Base-by-base conservation (phyloP, 2,113 vertebrate species). In the Pterocles burchelli region DNA sequence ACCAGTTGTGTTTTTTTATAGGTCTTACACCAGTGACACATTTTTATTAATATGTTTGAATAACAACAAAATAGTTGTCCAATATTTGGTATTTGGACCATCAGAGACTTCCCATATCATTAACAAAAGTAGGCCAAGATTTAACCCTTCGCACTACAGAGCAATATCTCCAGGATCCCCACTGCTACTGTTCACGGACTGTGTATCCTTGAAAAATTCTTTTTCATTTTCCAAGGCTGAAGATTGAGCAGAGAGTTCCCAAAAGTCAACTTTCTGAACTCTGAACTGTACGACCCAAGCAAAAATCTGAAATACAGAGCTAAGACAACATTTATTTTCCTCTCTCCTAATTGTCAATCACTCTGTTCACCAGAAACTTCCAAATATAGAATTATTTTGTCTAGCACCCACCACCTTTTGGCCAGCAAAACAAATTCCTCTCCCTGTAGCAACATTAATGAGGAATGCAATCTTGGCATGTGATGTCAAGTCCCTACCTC, bases 331-430 rank as follows among this genome's bases (percentile, higher is more conserved):
- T 83, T 88, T 76, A 7, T 15, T 88, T 92, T 88, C 34, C 10
- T 74, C 45, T 75, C 33, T 87, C 2, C 0, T 72, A 77, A 84
- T 46, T 85, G 65, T 90, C 82, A 88, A 88, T 90, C 79, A 92
- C 46, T 77, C 73, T 73, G 59, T 93, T 82, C 58, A 87, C 74
- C 75, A 95, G 83, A 97, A 98, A 97, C 85, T 85, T 96, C 96
- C 95, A 97, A 97, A 94, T 96, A 94, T 93, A 97, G 65, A 95
- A 91, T 94, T 95, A 86, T 96, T 85, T 96, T 94, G 87, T 94
- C 81, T 97, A 84, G 31, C 55, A 79, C 26, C 57, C 73, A 61
- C 67, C 77, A 97, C 77, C 85, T 96, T 96, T 96, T 96, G 70
- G 94, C 96, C 63, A 59, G 43, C 45, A 73, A 85, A 75, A 79